Evolutionary conservation across 2,113 vertebrate genomes (phyloP).

Genomic region (Oreotragus oreotragus): DNA sequence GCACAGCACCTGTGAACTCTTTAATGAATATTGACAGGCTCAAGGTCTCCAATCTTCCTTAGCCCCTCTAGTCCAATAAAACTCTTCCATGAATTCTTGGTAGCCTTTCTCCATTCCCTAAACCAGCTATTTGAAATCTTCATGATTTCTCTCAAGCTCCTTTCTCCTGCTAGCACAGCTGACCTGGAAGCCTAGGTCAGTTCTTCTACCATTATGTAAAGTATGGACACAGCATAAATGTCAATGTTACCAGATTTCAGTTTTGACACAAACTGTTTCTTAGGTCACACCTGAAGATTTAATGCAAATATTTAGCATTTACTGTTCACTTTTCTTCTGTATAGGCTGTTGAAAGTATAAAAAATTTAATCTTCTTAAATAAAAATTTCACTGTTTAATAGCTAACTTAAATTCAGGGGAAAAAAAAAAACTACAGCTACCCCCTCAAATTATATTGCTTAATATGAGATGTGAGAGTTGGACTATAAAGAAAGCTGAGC

Average conservation of each 20-base stretch:
- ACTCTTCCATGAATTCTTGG: not conserved
- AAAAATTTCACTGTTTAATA: constrained; percentile 2
- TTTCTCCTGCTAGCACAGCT: not conserved
- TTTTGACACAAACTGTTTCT: not conserved
- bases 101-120: not conserved
- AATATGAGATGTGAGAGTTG: not conserved
- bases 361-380: constrained; percentile 18
- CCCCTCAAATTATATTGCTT: not conserved
- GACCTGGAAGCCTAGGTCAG: not conserved
- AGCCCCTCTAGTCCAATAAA: not conserved
- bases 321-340: not conserved
- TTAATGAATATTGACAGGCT: not conserved
- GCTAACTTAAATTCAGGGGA: not conserved
- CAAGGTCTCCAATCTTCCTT: not conserved
- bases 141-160: not conserved
- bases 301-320: not conserved
- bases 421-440: not conserved
- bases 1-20: not conserved
- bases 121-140: not conserved
- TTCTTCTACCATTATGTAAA: not conserved
- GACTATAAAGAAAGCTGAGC: not conserved
- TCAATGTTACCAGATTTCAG: not conserved
- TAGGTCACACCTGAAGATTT: not conserved
- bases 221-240: not conserved
- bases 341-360: not conserved